Evolutionary conservation across 2,113 vertebrate genomes (phyloP).

Genomic region (Forbesichthys papilliferus): DNA sequence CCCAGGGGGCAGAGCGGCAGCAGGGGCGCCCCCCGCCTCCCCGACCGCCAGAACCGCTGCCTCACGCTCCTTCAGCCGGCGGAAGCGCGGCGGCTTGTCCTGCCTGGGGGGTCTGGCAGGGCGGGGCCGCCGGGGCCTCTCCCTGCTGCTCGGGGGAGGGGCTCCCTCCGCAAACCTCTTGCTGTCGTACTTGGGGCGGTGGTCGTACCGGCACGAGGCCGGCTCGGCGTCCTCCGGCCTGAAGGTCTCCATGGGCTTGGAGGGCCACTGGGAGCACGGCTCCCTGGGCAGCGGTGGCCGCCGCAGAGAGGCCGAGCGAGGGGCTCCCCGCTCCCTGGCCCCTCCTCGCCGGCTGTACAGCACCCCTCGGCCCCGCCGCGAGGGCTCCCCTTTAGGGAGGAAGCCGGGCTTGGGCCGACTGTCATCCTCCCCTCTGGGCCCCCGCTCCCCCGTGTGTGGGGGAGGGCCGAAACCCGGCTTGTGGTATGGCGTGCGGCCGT

Average conservation of each 20-base stretch:
- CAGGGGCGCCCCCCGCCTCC: conserved; percentile 31
- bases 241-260: conserved; percentile 85
- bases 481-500: conserved; percentile 53
- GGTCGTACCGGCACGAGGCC: conserved; percentile 61
- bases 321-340: conserved; percentile 84
- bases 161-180: conserved; percentile 85
- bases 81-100: conserved; percentile 95
- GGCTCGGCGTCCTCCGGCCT: conserved; percentile 74
- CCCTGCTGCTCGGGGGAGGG: conserved; percentile 79
- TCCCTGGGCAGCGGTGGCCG: conserved; percentile 80
- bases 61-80: conserved; percentile 92
- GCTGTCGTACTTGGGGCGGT: conserved; percentile 84
- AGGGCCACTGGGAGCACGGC: conserved; percentile 88
- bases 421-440: conserved; percentile 79
- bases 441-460: conserved; percentile 63
- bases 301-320: conserved; percentile 84
- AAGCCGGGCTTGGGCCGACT: conserved; percentile 89
- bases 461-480: conserved; percentile 68
- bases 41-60: conserved; percentile 75
- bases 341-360: conserved; percentile 85
- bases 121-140: conserved; percentile 89
- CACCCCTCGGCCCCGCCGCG: conserved; percentile 88
- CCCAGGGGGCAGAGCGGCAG: conserved; percentile 27
- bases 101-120: conserved; percentile 94
- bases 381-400: conserved; percentile 93